These are phyloP conservation scores for Perizoma flavofasciatum DNA, from an alignment of 2,888 invertebrate species.

Conservation along the genomic window DNA sequence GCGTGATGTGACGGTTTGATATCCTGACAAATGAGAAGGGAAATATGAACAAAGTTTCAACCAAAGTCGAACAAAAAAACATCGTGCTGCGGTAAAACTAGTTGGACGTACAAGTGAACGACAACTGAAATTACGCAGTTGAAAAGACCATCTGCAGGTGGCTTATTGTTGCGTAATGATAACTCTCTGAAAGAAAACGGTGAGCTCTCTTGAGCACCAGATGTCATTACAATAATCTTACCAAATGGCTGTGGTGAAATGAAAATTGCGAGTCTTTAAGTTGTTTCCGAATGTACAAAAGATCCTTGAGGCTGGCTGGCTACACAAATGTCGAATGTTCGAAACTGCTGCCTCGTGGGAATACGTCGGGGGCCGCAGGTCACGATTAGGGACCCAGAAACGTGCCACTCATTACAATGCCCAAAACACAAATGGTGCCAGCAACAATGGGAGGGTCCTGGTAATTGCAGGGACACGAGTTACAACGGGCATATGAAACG, in stretches of 20 bases:
- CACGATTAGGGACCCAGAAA: slow-evolving; percentile 56
- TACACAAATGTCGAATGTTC: slow-evolving; percentile 53
- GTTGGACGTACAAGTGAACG: not conserved
- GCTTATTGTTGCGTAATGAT: slow-evolving; percentile 28
- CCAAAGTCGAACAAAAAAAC: not conserved
- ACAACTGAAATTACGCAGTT: slow-evolving; percentile 28
- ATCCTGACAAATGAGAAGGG: slow-evolving; percentile 15
- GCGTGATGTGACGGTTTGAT: slow-evolving; percentile 14
- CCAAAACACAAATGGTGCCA: slow-evolving; percentile 42
- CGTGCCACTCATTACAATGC: slow-evolving; percentile 59
- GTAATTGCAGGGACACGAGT: slow-evolving; percentile 48
- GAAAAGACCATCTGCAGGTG: slow-evolving; percentile 36
- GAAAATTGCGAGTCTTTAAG: slow-evolving; percentile 48
- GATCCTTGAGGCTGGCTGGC: slow-evolving; percentile 36
- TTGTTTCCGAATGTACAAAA: slow-evolving; percentile 47
- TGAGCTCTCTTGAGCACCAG: slow-evolving; percentile 30
- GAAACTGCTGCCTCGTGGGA: slow-evolving; percentile 57
- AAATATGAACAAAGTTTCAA: not conserved
- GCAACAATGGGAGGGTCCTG: slow-evolving; percentile 27
- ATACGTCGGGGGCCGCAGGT: slow-evolving; percentile 49
- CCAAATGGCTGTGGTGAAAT: slow-evolving; percentile 45
- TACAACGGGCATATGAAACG: slow-evolving; percentile 34
- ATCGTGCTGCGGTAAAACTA: not conserved
- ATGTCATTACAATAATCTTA: slow-evolving; percentile 43
- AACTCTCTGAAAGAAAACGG: slow-evolving; percentile 26